Percentiles rank a stretch among this genome's conserved stretches.
Evolutionary conservation across 2,888 invertebrate genomes (phyloP).

Genomic region (Vesta saturnalis): DNA sequence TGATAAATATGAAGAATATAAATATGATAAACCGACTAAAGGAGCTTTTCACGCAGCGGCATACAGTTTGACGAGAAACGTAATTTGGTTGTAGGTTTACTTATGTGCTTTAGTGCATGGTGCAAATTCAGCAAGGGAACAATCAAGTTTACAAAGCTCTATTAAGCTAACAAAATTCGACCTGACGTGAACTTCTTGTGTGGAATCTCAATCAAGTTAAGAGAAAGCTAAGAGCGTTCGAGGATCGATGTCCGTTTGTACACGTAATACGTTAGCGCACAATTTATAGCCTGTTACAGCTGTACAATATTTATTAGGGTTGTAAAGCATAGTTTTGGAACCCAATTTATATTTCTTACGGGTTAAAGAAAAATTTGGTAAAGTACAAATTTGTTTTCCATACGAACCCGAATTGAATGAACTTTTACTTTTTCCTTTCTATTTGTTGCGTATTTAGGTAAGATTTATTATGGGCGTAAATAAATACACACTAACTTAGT

Average conservation of each 20-base stretch:
- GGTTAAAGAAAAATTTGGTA: neutral
- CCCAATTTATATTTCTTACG: slow-evolving; percentile 21
- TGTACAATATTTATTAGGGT: slow-evolving; percentile 28
- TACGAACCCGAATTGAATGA: no score
- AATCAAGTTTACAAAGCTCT: slow-evolving; percentile 37
- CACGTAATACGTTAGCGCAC: slow-evolving; percentile 25
- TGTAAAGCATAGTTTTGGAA: slow-evolving; percentile 12
- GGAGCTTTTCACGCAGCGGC: no score
- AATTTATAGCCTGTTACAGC: slow-evolving; percentile 29
- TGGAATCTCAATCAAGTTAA: slow-evolving; percentile 34
- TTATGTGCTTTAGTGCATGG: slow-evolving; percentile 9
- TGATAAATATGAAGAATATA: neutral
- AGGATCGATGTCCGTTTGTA: slow-evolving; percentile 31
- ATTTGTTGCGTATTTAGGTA: no score
- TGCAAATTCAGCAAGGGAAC: slow-evolving; percentile 33
- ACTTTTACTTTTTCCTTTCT: no score
- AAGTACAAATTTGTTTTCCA: neutral
- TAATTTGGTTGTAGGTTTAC: neutral
- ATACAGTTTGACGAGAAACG: neutral
- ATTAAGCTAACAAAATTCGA: slow-evolving; percentile 38
- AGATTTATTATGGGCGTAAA: no score
- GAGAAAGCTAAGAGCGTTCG: slow-evolving; percentile 27
- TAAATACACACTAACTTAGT: no score
- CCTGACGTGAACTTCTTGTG: slow-evolving; percentile 32
- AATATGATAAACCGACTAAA: neutral